Conservation (phyloP, 2,797 vertebrate species). For the Fringilla coelebs region DNA sequence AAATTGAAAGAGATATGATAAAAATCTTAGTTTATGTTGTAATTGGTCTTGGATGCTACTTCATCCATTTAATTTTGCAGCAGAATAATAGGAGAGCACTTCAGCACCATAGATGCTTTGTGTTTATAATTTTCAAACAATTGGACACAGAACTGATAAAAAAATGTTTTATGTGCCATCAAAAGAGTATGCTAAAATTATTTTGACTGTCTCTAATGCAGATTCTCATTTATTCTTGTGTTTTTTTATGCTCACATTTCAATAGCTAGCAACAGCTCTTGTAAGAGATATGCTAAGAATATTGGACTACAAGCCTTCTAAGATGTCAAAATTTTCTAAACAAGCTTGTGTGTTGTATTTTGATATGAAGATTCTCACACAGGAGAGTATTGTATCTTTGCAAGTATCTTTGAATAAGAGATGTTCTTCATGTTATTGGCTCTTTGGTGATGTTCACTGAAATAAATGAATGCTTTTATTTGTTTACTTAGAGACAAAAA, state of each 20-base stretch:
- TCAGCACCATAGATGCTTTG: neutral
- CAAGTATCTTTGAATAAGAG: neutral
- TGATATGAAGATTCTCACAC: neutral
- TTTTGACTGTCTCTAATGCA: neutral
- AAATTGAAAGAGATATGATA: neutral
- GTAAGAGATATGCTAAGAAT: neutral
- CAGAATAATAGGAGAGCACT: neutral
- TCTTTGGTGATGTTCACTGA: neutral
- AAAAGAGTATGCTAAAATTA: neutral
- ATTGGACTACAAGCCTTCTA: neutral
- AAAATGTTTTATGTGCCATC: neutral
- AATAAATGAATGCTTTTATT: neutral
- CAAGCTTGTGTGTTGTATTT: neutral
- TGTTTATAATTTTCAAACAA: neutral
- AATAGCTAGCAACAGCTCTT: neutral
- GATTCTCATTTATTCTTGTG: neutral
- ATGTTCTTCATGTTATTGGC: neutral
- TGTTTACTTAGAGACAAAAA: slow-evolving; percentile 18
- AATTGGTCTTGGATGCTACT: neutral
- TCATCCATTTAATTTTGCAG: neutral
- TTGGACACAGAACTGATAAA: neutral
- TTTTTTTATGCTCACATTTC: neutral
- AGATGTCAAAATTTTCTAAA: neutral
- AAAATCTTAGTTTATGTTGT: neutral
- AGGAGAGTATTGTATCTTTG: neutral